Percentiles rank a stretch among this genome's conserved stretches.
Conservation (phyloP, 2,888 invertebrate genomes). For the Sclerodermus sp. region DNA sequence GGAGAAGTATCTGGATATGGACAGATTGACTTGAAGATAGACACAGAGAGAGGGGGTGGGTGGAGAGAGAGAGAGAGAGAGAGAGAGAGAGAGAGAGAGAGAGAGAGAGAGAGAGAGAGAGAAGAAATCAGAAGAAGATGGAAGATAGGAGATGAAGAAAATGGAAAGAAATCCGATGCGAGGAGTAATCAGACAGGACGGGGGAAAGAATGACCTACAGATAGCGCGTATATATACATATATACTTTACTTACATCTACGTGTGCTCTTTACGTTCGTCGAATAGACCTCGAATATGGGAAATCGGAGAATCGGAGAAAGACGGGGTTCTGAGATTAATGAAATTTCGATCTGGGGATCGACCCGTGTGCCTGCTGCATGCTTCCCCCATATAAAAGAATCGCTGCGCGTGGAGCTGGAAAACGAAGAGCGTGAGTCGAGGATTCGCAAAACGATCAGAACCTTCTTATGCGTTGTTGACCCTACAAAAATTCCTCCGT, state of each 20-base stretch:
- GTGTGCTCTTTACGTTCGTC: no score
- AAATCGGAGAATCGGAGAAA: slow-evolving; percentile 2
- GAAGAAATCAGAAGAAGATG: no score
- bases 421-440: neutral
- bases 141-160: no score
- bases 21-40: neutral
- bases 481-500: no score
- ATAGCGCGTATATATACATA: slow-evolving; percentile 2
- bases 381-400: no score
- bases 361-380: neutral
- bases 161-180: no score
- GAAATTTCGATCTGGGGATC: slow-evolving; percentile 27
- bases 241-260: neutral
- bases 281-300: neutral
- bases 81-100: neutral
- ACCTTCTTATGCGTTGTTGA: no score
- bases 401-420: neutral
- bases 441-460: no score
- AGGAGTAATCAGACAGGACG: no score
- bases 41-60: no score
- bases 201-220: slow-evolving; percentile 13
- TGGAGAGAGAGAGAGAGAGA: slow-evolving; percentile 6
- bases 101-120: neutral
- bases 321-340: slow-evolving; percentile 28
- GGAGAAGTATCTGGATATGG: neutral